Percentiles rank a stretch among this genome's conserved stretches.
These are phyloP conservation scores for Agelaius tricolor DNA, from an alignment of 2,113 vertebrate species.

Conservation along the genomic window DNA sequence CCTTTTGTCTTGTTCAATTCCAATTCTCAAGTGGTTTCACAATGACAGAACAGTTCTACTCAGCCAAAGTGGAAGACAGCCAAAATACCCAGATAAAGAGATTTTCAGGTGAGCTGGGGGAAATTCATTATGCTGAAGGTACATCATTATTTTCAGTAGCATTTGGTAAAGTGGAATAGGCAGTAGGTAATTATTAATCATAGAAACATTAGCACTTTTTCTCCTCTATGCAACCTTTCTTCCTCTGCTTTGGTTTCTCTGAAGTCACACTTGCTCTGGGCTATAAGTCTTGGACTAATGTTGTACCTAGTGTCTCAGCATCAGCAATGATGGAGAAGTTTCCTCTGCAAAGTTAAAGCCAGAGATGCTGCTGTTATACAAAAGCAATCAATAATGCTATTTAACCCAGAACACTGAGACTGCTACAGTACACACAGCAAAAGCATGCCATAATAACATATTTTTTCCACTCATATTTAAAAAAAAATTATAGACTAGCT, in stretches of 20 bases:
- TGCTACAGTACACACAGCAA: no score
- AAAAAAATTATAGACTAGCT: neutral
- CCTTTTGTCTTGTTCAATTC: neutral
- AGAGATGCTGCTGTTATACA: neutral
- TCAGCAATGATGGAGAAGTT: neutral
- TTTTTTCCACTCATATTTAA: neutral
- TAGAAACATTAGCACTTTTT: neutral
- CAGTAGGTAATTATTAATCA: slow-evolving; percentile 40
- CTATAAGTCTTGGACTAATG: neutral
- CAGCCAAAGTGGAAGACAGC: slow-evolving; percentile 6
- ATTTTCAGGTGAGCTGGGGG: slow-evolving; percentile 29
- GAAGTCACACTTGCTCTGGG: neutral
- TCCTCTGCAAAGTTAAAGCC: neutral
- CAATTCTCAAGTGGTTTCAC: slow-evolving; percentile 19
- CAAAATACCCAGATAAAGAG: slow-evolving; percentile 33
- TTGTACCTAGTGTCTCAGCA: neutral
- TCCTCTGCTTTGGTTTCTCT: neutral
- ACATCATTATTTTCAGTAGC: slow-evolving; percentile 12
- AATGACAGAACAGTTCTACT: neutral
- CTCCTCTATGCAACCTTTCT: neutral
- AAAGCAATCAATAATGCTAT: neutral
- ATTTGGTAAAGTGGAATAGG: neutral
- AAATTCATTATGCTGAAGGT: slow-evolving; percentile 17
- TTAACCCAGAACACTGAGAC: neutral
- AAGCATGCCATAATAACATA: neutral